Percentiles rank a stretch among this genome's conserved stretches.
phyloP scores from a whole-genome alignment of 2,113 vertebrate genomes.

The Rhinolophus sinicus region DNA sequence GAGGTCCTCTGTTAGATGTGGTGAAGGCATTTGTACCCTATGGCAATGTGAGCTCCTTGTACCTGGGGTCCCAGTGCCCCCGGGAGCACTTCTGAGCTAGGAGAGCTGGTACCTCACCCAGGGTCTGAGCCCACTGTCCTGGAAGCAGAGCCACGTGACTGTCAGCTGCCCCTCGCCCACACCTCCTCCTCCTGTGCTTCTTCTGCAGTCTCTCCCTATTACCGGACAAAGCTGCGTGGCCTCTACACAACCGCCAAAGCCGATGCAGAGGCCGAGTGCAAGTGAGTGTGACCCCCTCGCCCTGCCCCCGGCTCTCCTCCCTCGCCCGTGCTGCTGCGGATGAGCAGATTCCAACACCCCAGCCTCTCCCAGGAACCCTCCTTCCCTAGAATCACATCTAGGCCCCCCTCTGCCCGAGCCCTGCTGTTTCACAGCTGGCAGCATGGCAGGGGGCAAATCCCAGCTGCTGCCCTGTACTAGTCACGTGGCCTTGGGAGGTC shows the following conservation, averaged over 20 bases:
- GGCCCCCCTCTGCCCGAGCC: neutral
- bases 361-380: neutral
- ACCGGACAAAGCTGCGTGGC: slow-evolving; percentile 93
- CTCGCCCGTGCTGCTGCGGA: neutral
- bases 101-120: neutral
- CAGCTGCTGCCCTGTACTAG: rapidly evolving
- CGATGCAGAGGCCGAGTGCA: slow-evolving; percentile 94
- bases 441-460: too few relatives aligned
- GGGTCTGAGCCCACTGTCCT: neutral
- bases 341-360: neutral
- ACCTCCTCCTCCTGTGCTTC: slow-evolving; percentile 25
- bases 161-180: neutral
- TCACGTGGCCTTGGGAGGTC: neutral
- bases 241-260: slow-evolving; percentile 95
- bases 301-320: neutral
- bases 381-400: neutral
- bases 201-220: slow-evolving; percentile 92
- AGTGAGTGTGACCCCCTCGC: slow-evolving; percentile 81
- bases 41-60: neutral
- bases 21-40: neutral
- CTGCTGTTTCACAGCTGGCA: neutral
- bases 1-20: neutral
- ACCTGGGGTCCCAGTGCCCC: rapidly evolving
- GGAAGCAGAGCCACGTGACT: neutral
- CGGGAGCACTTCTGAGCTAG: neutral